Evolutionary conservation across 2,113 vertebrate genomes (phyloP).

Genomic region (Saccopteryx leptura): DNA sequence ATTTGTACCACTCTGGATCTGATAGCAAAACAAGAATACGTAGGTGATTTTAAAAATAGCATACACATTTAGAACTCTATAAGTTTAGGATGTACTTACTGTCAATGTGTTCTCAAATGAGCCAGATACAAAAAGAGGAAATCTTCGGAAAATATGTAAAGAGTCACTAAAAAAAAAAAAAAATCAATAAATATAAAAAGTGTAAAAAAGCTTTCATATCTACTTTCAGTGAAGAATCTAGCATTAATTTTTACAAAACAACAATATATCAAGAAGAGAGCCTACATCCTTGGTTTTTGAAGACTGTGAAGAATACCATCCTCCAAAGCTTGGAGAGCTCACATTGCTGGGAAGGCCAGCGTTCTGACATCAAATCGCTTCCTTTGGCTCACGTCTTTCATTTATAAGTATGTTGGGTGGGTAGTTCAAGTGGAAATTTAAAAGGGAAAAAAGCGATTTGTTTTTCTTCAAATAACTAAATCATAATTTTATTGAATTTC

Average conservation of each 20-base stretch:
- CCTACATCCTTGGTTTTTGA: not conserved
- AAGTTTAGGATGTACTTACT: constrained; percentile 3
- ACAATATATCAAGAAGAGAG: not conserved
- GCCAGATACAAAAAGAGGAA: not conserved
- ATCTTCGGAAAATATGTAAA: constrained; percentile 6
- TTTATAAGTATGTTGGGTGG: not conserved
- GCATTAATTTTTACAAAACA: not conserved
- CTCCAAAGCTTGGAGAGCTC: not conserved
- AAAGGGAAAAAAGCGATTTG: not conserved
- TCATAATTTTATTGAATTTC: not conserved
- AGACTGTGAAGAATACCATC: not conserved
- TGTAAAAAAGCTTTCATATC: not conserved
- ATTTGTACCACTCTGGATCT: constrained; percentile 21
- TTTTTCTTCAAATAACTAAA: not conserved
- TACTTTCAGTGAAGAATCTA: constrained; percentile 33
- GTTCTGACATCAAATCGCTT: not conserved
- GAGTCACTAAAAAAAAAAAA: constrained; percentile 12
- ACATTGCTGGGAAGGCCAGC: not conserved
- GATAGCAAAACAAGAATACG: not conserved
- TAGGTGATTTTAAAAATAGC: not conserved
- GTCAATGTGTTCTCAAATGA: constrained; percentile 24
- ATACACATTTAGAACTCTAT: not conserved
- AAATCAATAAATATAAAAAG: constrained; percentile 27
- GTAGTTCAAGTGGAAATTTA: not conserved
- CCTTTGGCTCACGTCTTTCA: not conserved